Base-by-base conservation (phyloP, 37 sponge, comb jelly and placozoan genomes). In the Hormiphora californensis region DNA sequence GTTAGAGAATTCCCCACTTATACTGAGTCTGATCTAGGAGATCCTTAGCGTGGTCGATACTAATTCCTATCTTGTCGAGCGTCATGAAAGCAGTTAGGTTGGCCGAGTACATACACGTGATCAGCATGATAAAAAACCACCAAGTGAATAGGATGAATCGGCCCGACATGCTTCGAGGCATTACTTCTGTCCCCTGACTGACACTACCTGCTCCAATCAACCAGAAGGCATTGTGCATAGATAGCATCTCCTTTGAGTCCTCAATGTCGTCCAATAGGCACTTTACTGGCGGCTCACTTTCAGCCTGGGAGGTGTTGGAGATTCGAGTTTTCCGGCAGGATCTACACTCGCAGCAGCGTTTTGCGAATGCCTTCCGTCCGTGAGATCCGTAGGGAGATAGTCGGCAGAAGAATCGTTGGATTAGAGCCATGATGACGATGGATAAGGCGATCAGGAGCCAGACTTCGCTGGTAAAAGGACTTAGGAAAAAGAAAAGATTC, bases 91-190 rank as follows among this genome's bases (percentile, higher is more conserved):
- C 85, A 9, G 85, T 54, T 12, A 85, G 54, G 33, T 85, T 85
- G 9, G 85, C 85, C 12, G 85, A 43, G 32, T 85, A 85, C 5
- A 54, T 32, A 54, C 51, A 49, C 15, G 54, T 54, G 51, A 85
- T 85, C 11, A 85, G 54, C 85, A 85, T 85, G 9, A 85, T 51
- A 28, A 85, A 85, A 51, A 85, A 46, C 85, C 85, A 85, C 54
- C 54, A 85, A 5, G 54, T 54, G 31, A 54, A 54, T 5, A 30
- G 54, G 32, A 85, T 23, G 15, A 85, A 85, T 51, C 85, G 4
- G 5, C 85, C 85, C 3, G 85, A 85, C 2, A 36, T 12, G 41
- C 54, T 54, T 9, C 36, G 12, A 11, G 85, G 85, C 32, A 54
- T 28, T 19, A 51, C 53, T 46, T 85, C 85, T 17, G 32, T 51